Conservation (phyloP, 2,888 invertebrate species). For the Drosophila vallismaia region DNA sequence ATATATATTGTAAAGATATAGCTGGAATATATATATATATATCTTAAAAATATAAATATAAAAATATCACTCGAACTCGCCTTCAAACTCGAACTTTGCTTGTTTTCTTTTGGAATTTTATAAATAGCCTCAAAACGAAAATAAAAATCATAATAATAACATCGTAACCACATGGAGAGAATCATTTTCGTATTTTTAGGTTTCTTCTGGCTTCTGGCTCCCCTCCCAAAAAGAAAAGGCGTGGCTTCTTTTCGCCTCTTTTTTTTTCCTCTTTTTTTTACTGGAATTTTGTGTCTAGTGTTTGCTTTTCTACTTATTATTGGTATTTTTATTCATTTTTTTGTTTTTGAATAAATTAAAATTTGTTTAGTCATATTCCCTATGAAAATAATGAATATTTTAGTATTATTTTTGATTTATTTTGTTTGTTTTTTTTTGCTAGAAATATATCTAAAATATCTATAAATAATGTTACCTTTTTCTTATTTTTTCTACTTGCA, state of each 20-base stretch:
- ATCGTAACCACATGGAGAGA: slow-evolving; percentile 45
- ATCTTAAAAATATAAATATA: background rate
- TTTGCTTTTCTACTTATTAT: slow-evolving; percentile 1
- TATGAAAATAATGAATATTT: slow-evolving; percentile 14
- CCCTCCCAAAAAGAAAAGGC: background rate
- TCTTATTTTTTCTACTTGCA: too few species aligned
- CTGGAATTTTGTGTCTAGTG: slow-evolving; percentile 5
- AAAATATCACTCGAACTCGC: background rate
- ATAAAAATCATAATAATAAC: slow-evolving; percentile 37
- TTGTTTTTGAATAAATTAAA: slow-evolving; percentile 55
- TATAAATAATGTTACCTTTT: too few species aligned
- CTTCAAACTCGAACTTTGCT: slow-evolving; percentile 14
- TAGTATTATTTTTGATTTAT: slow-evolving; percentile 18
- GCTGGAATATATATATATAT: too few species aligned
- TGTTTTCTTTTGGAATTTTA: slow-evolving; percentile 15
- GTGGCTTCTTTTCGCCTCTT: slow-evolving; percentile 5
- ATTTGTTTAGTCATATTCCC: slow-evolving; percentile 29
- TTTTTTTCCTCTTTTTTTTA: slow-evolving; percentile 15
- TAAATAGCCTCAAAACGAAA: slow-evolving; percentile 23
- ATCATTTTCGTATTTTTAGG: slow-evolving; percentile 33
- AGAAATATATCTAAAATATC: too few species aligned
- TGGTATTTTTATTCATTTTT: background rate
- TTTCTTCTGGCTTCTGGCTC: background rate
- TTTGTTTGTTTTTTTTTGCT: background rate
- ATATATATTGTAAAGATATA: too few species aligned